These are phyloP conservation scores for Myotis yumanensis DNA, from an alignment of 2,113 vertebrate species.

Conservation along the genomic window DNA sequence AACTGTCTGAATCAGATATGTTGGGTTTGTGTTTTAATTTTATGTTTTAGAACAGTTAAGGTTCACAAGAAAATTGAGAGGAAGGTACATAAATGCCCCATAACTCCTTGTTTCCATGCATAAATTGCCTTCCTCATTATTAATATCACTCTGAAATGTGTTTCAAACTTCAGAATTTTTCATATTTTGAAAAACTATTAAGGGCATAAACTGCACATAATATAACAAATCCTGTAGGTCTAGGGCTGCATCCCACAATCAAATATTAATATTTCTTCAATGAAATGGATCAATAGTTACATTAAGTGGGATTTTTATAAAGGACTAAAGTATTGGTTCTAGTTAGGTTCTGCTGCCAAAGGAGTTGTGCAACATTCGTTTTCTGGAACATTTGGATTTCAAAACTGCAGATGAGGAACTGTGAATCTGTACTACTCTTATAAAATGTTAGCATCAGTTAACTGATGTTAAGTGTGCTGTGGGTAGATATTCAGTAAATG, in stretches of 20 bases:
- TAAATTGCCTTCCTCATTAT: background rate
- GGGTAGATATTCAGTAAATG: background rate
- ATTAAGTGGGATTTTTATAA: background rate
- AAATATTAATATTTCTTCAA: background rate
- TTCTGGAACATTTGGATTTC: background rate
- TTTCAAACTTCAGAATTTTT: conserved; percentile 26
- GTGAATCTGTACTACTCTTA: background rate
- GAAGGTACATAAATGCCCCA: background rate
- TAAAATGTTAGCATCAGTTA: background rate
- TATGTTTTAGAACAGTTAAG: background rate
- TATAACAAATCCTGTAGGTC: background rate
- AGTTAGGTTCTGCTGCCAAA: background rate
- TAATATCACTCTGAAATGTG: background rate
- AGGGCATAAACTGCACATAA: background rate
- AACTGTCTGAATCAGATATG: background rate
- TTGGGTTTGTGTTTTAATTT: background rate
- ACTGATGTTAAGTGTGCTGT: background rate
- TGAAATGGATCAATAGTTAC: background rate
- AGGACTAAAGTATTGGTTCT: background rate
- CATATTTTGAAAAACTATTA: background rate
- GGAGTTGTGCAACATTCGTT: background rate
- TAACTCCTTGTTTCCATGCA: background rate
- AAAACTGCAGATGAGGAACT: background rate
- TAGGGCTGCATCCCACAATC: background rate
- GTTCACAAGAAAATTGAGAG: background rate